Conservation (phyloP, 2,797 vertebrate genomes). For the Lagorchestes hirsutus region DNA sequence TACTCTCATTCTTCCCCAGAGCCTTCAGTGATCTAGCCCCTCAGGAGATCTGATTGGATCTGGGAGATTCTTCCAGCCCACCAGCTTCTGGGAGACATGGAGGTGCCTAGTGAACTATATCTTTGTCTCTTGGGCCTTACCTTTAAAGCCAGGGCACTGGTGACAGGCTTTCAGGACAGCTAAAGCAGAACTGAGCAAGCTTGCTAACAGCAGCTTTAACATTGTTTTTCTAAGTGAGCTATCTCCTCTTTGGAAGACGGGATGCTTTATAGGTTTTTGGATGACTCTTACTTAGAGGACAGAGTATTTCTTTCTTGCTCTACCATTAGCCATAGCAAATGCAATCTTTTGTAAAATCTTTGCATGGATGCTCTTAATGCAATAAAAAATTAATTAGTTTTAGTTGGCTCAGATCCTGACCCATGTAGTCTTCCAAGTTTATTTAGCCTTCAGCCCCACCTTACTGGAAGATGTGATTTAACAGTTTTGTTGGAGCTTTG, state of each 20-base stretch:
- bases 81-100: not conserved
- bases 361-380: slow-evolving; percentile 30
- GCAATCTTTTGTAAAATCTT: not conserved
- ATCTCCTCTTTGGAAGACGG: slow-evolving; percentile 47
- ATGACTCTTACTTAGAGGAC: not conserved
- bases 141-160: not conserved
- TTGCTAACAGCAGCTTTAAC: not conserved
- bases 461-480: slow-evolving; percentile 33
- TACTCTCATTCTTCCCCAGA: not conserved
- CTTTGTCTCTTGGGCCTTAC: not conserved
- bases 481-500: not conserved
- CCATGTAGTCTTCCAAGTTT: slow-evolving; percentile 53
- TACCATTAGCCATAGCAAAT: not conserved
- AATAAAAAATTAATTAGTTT: slow-evolving; percentile 44
- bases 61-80: not conserved
- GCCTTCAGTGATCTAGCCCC: not conserved
- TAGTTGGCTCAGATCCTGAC: slow-evolving; percentile 40
- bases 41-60: not conserved
- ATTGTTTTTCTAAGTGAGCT: not conserved
- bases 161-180: not conserved
- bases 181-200: not conserved
- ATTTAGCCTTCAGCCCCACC: slow-evolving; percentile 42
- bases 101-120: not conserved
- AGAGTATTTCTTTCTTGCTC: slow-evolving; percentile 31
- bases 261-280: slow-evolving; percentile 26